Conservation (phyloP, 2,797 vertebrate genomes). For the Philypnodon macrostomus region DNA sequence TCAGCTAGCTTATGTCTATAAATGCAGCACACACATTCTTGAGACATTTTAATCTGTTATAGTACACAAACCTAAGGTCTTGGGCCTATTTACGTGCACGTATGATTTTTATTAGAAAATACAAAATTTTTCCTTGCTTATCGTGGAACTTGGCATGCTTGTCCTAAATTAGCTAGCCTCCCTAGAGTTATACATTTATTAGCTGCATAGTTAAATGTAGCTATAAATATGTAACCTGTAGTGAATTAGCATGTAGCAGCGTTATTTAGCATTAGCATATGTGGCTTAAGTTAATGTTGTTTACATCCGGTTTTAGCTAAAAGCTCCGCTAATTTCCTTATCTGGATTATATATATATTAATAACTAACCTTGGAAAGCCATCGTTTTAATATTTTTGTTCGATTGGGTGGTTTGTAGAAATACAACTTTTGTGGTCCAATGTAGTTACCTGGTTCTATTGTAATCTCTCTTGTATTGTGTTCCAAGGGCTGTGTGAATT, state of each 20-base stretch:
- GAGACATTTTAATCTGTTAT: slow-evolving; percentile 5
- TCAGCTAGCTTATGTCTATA: slow-evolving; percentile 60
- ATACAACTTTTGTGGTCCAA: no score
- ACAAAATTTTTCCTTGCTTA: neutral
- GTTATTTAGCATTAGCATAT: slow-evolving; percentile 43
- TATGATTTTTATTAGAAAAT: slow-evolving; percentile 2
- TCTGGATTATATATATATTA: slow-evolving; percentile 2
- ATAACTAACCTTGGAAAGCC: neutral
- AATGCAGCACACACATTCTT: slow-evolving; percentile 27
- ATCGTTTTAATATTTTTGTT: neutral
- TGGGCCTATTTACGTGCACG: neutral
- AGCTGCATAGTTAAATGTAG: slow-evolving; percentile 23
- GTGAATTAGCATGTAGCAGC: slow-evolving; percentile 29
- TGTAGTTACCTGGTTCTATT: slow-evolving; percentile 1
- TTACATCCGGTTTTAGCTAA: slow-evolving; percentile 70
- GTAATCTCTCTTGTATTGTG: slow-evolving; percentile 25
- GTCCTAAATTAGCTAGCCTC: slow-evolving; percentile 21
- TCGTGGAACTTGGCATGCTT: slow-evolving; percentile 17
- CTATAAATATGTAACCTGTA: slow-evolving; percentile 25
- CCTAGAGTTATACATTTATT: slow-evolving; percentile 47
- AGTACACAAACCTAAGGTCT: neutral
- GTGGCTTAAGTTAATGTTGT: slow-evolving; percentile 54
- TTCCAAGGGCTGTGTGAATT: slow-evolving; percentile 70
- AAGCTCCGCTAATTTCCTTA: slow-evolving; percentile 31
- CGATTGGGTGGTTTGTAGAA: neutral